Conservation (phyloP, 2,888 invertebrate genomes). For the Leptothorax acervorum region DNA sequence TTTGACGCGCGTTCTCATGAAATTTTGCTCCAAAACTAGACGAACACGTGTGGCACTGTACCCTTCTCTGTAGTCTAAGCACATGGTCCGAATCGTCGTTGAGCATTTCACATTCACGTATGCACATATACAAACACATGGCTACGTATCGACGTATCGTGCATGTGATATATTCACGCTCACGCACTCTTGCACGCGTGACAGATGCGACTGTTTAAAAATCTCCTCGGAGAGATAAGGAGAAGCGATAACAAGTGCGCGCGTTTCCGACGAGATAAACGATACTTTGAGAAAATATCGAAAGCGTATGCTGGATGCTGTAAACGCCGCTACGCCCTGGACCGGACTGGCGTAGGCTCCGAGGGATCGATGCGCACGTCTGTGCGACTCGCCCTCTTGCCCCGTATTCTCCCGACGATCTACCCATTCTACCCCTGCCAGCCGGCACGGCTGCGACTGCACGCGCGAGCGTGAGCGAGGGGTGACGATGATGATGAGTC, state of each 20-base stretch:
- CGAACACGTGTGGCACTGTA: constrained; percentile 56
- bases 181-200: constrained; percentile 20
- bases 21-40: neutral
- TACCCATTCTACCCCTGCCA: constrained; percentile 67
- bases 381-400: constrained; percentile 67
- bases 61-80: constrained; percentile 3
- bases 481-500: constrained; percentile 39
- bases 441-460: constrained; percentile 8
- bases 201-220: constrained; percentile 31
- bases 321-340: constrained; percentile 79
- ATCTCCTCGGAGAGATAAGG: neutral
- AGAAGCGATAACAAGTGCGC: constrained; percentile 44
- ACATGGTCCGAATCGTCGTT: constrained; percentile 46
- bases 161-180: neutral
- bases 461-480: constrained; percentile 18
- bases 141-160: neutral
- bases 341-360: constrained; percentile 82
- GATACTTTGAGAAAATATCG: neutral
- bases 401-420: constrained; percentile 68
- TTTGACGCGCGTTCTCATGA: constrained; percentile 52
- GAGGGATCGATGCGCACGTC: constrained; percentile 80
- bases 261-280: constrained; percentile 22
- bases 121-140: neutral
- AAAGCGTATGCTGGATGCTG: constrained; percentile 39
- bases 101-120: constrained; percentile 3